Percentiles rank a stretch among this genome's conserved stretches.
Evolutionary conservation across 2,797 vertebrate species (phyloP).

Genomic region (Echeneis naucrates): DNA sequence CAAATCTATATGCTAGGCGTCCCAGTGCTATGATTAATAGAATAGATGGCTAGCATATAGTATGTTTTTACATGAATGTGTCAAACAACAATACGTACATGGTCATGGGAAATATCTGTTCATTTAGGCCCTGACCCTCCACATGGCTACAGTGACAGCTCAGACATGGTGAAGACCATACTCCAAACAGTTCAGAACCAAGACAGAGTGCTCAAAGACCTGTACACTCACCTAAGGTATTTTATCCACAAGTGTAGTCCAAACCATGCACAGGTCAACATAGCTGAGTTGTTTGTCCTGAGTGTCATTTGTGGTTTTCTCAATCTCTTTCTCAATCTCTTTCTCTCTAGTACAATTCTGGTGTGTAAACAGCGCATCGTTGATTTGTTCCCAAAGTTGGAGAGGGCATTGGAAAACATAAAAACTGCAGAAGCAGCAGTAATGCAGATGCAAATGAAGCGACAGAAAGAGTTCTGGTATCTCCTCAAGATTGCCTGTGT

Average conservation of each 20-base stretch:
- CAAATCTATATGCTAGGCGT: not conserved
- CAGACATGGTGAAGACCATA: conserved; percentile 97
- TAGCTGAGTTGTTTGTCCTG: not conserved
- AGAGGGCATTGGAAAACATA: conserved; percentile 91
- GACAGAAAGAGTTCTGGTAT: conserved; percentile 98
- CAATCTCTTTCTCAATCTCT: no score
- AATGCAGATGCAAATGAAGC: conserved; percentile 97
- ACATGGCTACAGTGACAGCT: conserved; percentile 96
- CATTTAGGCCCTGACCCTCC: conserved; percentile 87
- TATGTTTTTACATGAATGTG: not conserved
- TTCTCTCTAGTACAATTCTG: conserved; percentile 89
- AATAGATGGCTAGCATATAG: not conserved
- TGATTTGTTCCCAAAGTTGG: conserved; percentile 94
- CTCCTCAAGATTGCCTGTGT: conserved; percentile 97
- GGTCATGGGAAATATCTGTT: conserved; percentile 11
- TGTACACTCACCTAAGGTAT: conserved; percentile 97
- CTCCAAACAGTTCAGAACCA: conserved; percentile 97
- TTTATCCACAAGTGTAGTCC: not conserved
- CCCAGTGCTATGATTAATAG: not conserved
- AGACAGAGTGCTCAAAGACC: conserved; percentile 95
- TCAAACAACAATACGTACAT: not conserved
- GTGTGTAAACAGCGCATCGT: conserved; percentile 97
- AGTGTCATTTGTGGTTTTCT: not conserved
- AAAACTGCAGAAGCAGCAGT: conserved; percentile 93
- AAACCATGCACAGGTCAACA: not conserved